A percentile compares a stretch with the other conserved stretches of the same genome.
These are phyloP conservation scores for Hyperopisus bebe DNA, from an alignment of 2,113 vertebrate species.

Conservation along the genomic window DNA sequence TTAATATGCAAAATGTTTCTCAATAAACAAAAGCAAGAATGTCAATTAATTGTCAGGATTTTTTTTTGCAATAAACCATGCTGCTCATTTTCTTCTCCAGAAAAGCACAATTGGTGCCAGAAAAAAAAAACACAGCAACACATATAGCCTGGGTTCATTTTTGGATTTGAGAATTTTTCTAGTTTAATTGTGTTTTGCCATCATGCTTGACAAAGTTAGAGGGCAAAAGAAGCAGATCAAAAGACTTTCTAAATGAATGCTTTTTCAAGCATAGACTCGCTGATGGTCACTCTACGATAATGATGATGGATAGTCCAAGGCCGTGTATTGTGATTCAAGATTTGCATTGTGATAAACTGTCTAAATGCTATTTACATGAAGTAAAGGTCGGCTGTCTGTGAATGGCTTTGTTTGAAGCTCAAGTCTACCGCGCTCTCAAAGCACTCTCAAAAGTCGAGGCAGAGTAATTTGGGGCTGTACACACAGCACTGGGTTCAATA, in stretches of 20 bases:
- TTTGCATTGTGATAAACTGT: conserved; percentile 24
- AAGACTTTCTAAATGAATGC: conserved; percentile 20
- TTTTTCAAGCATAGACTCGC: conserved; percentile 6
- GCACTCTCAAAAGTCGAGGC: conserved; percentile 56
- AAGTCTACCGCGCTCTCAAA: conserved; percentile 47
- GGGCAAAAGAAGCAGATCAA: background rate
- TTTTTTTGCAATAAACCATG: background rate
- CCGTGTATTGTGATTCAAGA: background rate
- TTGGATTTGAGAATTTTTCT: background rate
- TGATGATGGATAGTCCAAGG: conserved; percentile 26
- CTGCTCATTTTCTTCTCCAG: background rate
- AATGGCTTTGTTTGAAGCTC: conserved; percentile 44
- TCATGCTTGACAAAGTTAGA: conserved; percentile 5
- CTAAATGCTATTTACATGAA: conserved; percentile 26
- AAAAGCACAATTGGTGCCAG: background rate
- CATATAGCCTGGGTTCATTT: background rate
- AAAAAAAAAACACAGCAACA: background rate
- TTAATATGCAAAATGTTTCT: background rate
- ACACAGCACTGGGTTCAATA: conserved; percentile 64
- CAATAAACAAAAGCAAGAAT: background rate
- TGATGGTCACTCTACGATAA: conserved; percentile 9
- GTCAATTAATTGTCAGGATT: background rate
- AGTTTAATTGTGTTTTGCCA: conserved; percentile 1
- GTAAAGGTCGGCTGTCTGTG: conserved; percentile 24
- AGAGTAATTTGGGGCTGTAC: conserved; percentile 51